Conservation (phyloP, 92 coral and sea anemone species). For the Palythoa grandiflora region DNA sequence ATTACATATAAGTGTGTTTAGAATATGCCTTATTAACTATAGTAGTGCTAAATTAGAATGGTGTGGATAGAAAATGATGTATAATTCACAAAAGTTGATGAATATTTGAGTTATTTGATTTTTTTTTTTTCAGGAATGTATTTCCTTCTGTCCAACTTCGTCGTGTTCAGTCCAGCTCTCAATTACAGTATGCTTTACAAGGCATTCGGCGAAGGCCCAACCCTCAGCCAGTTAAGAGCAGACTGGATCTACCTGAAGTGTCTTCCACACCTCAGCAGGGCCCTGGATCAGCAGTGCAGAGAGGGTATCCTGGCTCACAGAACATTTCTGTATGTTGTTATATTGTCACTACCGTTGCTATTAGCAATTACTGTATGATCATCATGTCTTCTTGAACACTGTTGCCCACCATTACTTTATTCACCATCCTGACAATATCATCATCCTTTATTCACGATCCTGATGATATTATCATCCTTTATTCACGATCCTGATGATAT, state of each 20-base stretch:
- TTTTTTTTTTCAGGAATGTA: conserved; percentile 69
- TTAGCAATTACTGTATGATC: not conserved
- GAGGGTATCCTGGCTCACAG: conserved; percentile 32
- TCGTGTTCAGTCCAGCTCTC: conserved; percentile 82
- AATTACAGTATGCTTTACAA: conserved; percentile 88
- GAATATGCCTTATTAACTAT: no score
- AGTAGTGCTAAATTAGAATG: no score
- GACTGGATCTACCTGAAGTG: conserved; percentile 52
- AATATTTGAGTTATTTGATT: not conserved
- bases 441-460: no score
- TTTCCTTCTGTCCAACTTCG: conserved; percentile 92
- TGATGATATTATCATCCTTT: no score
- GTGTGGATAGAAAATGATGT: no score
- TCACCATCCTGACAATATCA: no score
- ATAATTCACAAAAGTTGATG: no score
- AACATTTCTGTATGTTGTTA: conserved; percentile 21
- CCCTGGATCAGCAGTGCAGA: conserved; percentile 48
- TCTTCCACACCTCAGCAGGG: conserved; percentile 54
- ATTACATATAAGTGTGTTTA: no score
- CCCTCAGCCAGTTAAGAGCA: conserved; percentile 74
- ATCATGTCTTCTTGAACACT: no score
- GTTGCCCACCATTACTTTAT: no score
- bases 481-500: no score
- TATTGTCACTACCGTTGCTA: not conserved
- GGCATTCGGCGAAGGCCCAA: conserved; percentile 84